Conservation (phyloP, 2,113 vertebrate genomes). For the Dolichotis patagonum region DNA sequence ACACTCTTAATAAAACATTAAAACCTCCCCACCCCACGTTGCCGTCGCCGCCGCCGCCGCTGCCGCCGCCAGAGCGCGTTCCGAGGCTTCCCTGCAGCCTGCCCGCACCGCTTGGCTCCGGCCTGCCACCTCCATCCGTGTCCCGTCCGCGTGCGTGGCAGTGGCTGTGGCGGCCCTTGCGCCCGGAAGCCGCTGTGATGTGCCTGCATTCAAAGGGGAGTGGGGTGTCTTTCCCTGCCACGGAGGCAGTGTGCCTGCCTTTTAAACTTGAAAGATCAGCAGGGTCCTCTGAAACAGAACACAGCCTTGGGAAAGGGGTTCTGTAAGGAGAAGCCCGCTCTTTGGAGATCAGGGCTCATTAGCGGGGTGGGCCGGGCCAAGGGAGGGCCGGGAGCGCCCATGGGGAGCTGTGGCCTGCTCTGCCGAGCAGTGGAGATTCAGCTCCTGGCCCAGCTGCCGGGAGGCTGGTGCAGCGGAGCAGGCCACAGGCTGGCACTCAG, state of each 20-base stretch:
- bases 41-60: neutral
- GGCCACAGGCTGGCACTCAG: too few relatives aligned
- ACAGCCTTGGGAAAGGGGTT: neutral
- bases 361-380: neutral
- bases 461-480: too few relatives aligned
- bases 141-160: neutral
- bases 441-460: neutral
- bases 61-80: rapidly evolving
- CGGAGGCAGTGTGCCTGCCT: neutral
- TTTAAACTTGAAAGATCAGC: slow-evolving; percentile 50
- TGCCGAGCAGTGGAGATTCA: neutral
- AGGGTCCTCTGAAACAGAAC: neutral
- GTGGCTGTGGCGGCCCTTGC: neutral
- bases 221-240: neutral
- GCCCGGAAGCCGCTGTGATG: slow-evolving; percentile 28
- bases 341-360: neutral
- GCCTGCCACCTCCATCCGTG: neutral
- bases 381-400: neutral
- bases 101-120: neutral
- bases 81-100: neutral
- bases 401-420: neutral
- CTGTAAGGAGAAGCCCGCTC: neutral
- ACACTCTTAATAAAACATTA: slow-evolving; percentile 65
- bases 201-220: neutral
- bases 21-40: neutral